phyloP scores from a whole-genome alignment of 2,113 vertebrate genomes.

The Brachyistius frenatus region DNA sequence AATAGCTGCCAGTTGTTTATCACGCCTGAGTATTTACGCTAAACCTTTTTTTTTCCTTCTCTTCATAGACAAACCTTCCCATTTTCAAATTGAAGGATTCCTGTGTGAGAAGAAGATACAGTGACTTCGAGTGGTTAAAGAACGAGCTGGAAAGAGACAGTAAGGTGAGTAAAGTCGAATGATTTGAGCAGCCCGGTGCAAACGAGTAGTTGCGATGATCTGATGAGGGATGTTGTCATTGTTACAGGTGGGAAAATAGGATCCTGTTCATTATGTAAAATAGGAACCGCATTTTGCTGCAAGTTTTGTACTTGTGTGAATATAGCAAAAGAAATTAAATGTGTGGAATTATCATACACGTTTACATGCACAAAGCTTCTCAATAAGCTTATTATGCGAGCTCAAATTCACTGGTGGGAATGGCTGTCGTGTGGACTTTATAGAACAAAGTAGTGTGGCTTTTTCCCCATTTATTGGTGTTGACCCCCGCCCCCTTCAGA shows the following conservation, averaged over 20 bases:
- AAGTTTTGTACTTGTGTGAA: too few relatives aligned
- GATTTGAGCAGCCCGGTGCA: neutral
- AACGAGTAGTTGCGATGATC: neutral
- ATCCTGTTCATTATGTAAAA: neutral
- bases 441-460: neutral
- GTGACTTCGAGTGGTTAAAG: slow-evolving; percentile 99
- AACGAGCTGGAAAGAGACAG: slow-evolving; percentile 99
- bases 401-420: neutral
- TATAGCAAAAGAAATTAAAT: neutral
- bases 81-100: slow-evolving; percentile 99
- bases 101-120: slow-evolving; percentile 95
- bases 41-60: slow-evolving; percentile 30
- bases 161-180: slow-evolving; percentile 88
- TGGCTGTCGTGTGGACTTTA: neutral
- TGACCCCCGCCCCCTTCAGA: slow-evolving; percentile 78
- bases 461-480: neutral
- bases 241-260: neutral
- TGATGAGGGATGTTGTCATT: neutral
- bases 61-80: slow-evolving; percentile 94
- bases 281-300: too few relatives aligned
- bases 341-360: neutral
- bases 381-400: neutral
- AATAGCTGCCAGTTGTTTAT: too few relatives aligned
- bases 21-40: neutral
- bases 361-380: too few relatives aligned